Base-by-base conservation (phyloP, 2,113 vertebrate species). In the Ceratotherium simum region DNA sequence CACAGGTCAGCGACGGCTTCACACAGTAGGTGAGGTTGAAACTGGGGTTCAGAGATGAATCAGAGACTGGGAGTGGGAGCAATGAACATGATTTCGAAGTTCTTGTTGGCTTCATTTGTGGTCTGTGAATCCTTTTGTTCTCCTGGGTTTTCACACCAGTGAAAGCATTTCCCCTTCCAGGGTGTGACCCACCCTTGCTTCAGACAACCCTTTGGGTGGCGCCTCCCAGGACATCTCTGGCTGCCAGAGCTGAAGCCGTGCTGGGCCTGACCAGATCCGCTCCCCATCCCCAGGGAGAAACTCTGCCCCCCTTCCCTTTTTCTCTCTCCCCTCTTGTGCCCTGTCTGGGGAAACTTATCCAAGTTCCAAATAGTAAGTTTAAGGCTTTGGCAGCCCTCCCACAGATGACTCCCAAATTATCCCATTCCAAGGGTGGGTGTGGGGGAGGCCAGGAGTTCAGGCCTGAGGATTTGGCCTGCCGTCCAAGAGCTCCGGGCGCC, bases 401-500 rank as follows among this genome's bases (percentile, higher is more conserved):
- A 73, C 83, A 78, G 82, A 93, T 92, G 94, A 96, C 92, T 97
- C 96, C 96, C 79, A 69, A 95, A 94, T 79, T 62, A 91, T 78
- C 84, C 96, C 93, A 70, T 96, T 97, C 92, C 94, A n/a, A 58
- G 79, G 33, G 76, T 2, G 83, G 46, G 90, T 62, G 92, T 8
- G 2, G 90, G 90, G 64, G 65, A 69, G 69, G 48, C 3, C 65
- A 4, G 69, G 69, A 56, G 25, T 46, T 72, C 89, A 16, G 85
- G 60, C n/a, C 46, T 0, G 29, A 56, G 51, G 31, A 2, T 1
- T 20, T 0, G 54, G 56, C 27, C 72, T 0, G 1, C 75, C 0
- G 95, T 98, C 54, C 78, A 42, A 99, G 98, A 98, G 98, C 97
- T 91, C 96, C 48, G 97, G 96, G 98, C 97, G 98, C 99, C 98